Percentiles rank a stretch among this genome's conserved stretches.
These are phyloP conservation scores for Lerema accius DNA, from an alignment of 1,140 invertebrate genomes.

Conservation along the genomic window DNA sequence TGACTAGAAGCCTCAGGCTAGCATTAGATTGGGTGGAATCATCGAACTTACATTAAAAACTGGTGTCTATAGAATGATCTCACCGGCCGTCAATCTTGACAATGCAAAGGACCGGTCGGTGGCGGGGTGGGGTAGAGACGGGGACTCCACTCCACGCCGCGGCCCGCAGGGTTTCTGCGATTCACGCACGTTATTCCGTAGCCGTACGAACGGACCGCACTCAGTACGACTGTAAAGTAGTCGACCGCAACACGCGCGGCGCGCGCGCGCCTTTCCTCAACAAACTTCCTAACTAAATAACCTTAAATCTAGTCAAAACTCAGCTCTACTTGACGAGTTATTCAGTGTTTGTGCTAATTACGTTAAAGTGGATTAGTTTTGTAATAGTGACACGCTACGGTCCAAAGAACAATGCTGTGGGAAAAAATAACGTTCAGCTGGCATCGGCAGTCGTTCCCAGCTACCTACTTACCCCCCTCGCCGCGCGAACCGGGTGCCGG, in stretches of 20 bases:
- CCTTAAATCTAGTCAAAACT: slow-evolving; percentile 62
- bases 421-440: slow-evolving; percentile 83
- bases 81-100: slow-evolving; percentile 79
- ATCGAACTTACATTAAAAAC: slow-evolving; percentile 63
- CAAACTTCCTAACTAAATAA: slow-evolving; percentile 52
- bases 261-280: slow-evolving; percentile 62
- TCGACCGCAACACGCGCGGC: slow-evolving; percentile 71
- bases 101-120: slow-evolving; percentile 76
- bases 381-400: slow-evolving; percentile 67
- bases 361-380: slow-evolving; percentile 54
- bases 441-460: slow-evolving; percentile 81
- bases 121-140: slow-evolving; percentile 57
- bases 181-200: slow-evolving; percentile 61
- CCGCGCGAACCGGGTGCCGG: slow-evolving; percentile 75
- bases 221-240: slow-evolving; percentile 68
- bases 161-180: slow-evolving; percentile 66
- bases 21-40: slow-evolving; percentile 29
- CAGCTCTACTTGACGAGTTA: slow-evolving; percentile 43
- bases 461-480: slow-evolving; percentile 76
- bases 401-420: slow-evolving; percentile 82
- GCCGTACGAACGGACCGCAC: slow-evolving; percentile 49
- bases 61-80: slow-evolving; percentile 68
- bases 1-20: background rate
- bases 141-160: slow-evolving; percentile 58
- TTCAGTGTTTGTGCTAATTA: slow-evolving; percentile 48